Percentiles rank a stretch among this genome's conserved stretches.
Evolutionary conservation across 1,140 invertebrate genomes (phyloP).

Genomic region (Caenorhabditis elegans): WBcel235 BX284606.5:10161001-10161500

Average conservation of each 20-base stretch:
- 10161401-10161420: too few species aligned
- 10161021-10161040: background rate
- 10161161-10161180: background rate
- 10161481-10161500: background rate
- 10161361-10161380: too few species aligned
- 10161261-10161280: too few species aligned
- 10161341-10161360: too few species aligned
- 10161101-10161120: background rate
- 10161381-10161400: too few species aligned
- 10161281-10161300: too few species aligned
- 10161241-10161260: too few species aligned
- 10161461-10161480: background rate
- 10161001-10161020: background rate
- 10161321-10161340: too few species aligned
- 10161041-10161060: background rate
- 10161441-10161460: background rate
- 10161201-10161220: too few species aligned
- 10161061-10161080: background rate
- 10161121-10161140: slow-evolving; percentile 13
- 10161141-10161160: background rate
- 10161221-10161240: background rate
- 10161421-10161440: background rate
- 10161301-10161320: too few species aligned
- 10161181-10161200: too few species aligned
- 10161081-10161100: background rate